phyloP scores from a whole-genome alignment of 2,797 vertebrate species.

The Thaleichthys pacificus region DNA sequence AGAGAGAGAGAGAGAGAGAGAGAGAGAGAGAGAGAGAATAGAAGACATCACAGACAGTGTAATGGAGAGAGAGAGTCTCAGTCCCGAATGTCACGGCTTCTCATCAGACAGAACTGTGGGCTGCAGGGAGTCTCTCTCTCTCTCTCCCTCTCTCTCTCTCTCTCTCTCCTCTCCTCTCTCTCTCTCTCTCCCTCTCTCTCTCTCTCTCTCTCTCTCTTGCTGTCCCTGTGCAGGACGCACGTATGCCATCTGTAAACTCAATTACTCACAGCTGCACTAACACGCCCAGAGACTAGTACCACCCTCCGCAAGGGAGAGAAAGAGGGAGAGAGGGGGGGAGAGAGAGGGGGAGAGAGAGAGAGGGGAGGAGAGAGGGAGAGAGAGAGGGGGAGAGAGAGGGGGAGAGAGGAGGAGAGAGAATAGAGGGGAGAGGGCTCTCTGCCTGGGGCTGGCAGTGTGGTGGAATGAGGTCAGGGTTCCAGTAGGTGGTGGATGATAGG shows the following conservation, averaged over 20 bases:
- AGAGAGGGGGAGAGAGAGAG: background rate
- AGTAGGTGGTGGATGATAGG: conserved; percentile 3
- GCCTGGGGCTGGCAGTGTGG: conserved; percentile 38
- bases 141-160: conserved; percentile 11
- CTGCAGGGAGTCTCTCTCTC: conserved; percentile 7
- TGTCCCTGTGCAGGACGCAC: conserved; percentile 58
- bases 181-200: conserved; percentile 2
- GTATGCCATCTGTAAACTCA: conserved; percentile 72
- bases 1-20: conserved; percentile 6
- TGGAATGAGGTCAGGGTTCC: conserved; percentile 61
- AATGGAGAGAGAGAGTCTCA: conserved; percentile 15
- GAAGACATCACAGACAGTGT: conserved; percentile 19
- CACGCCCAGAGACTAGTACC: conserved; percentile 52
- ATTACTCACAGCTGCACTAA: conserved; percentile 68
- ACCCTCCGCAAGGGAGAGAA: conserved; percentile 28
- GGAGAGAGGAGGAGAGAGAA: conserved; percentile 27
- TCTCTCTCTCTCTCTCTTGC: conserved; percentile 22
- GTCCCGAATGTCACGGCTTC: conserved; percentile 37
- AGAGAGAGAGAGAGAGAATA: conserved; percentile 7
- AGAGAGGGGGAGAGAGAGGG: conserved; percentile 36
- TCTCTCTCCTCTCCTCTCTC: too few species aligned
- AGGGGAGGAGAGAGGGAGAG: background rate
- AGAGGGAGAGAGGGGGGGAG: background rate
- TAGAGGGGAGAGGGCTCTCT: conserved; percentile 15
- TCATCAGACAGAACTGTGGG: conserved; percentile 36